Base-by-base conservation (phyloP, 2,888 invertebrate species). In the Coleophora deauratella region DNA sequence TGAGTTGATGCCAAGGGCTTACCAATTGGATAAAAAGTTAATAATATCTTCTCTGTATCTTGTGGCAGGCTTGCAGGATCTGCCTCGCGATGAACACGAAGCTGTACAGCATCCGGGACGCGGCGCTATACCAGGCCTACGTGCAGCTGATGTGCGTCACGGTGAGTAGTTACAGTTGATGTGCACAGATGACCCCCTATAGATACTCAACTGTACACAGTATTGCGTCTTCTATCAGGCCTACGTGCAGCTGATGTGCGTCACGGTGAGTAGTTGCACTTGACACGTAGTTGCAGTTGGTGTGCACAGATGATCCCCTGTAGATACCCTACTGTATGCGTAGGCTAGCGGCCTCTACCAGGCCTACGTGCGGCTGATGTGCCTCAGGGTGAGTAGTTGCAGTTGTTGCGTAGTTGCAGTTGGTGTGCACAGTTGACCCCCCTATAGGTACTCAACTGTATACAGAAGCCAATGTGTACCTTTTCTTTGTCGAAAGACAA, bases 51-150 rank as follows among this genome's bases (percentile, higher is more conserved):
- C 10, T 28, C 9, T 28, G 1, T 28, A 31, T 11, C 9, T 7
- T 31, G 4, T 11, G 6, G 9, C 10, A 31, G 31, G 31, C 9
- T 7, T 31, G 31, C 31, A 31, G 31, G 9, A 11, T 31, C 31
- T 31, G 31, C 15, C 13, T 38, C 28, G 43, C 47, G 11, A 39
- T 50, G 9, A 37, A 44, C 13, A 35, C 31, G 4, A 31, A 31
- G 9, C 6, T 31, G 31, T 31, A n/a, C 11, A 10, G 9, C 31
- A 31, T 31, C 10, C 6, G 11, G 10, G 31, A 31, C 31, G 11
- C 4, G 4, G 4, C 4, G 1, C 31, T 31, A 9, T 10, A 31
- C n/a, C 31, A 31, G 11, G n/a, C 31, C 1, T 31, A 31, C 11
- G n/a, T 4, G 11, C 31, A 31, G 11, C n/a, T 11, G 9, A 31